A percentile compares a stretch with the other conserved stretches of the same genome.
These are phyloP conservation scores for Cyrtonyx montezumae DNA, from an alignment of 2,113 vertebrate species.

Conservation along the genomic window DNA sequence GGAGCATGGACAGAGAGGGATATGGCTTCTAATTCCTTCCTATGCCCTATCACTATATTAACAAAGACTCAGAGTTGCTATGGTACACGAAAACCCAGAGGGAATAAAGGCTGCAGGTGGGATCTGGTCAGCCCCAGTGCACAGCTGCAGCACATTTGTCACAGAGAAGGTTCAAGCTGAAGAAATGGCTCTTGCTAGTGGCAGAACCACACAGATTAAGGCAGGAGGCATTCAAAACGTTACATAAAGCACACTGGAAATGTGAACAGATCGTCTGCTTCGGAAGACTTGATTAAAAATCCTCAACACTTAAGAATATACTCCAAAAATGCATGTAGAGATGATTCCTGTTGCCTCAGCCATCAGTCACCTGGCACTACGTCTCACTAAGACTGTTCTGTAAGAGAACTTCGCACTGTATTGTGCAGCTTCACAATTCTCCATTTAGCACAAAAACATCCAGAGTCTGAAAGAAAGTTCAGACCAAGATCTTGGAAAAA, in stretches of 20 bases:
- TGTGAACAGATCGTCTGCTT: background rate
- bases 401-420: background rate
- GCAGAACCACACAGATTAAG: constrained; percentile 37
- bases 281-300: constrained; percentile 8
- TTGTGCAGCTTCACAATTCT: background rate
- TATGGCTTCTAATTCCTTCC: constrained; percentile 30
- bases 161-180: constrained; percentile 13
- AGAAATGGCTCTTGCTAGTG: constrained; percentile 3
- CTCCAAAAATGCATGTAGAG: background rate
- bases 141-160: background rate
- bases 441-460: constrained; percentile 52
- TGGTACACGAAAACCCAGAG: background rate
- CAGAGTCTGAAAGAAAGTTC: constrained; percentile 2
- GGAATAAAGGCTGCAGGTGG: background rate
- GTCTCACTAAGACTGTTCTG: background rate
- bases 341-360: constrained; percentile 14
- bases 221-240: constrained; percentile 41
- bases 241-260: background rate
- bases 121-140: background rate
- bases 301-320: background rate
- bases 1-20: background rate
- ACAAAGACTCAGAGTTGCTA: background rate
- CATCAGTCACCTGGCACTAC: background rate
- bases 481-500: constrained; percentile 18
- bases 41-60: background rate